A percentile compares a stretch with the other conserved stretches of the same genome.
Conservation (phyloP, 2,888 invertebrate genomes). For the Stenichneumon culpator region DNA sequence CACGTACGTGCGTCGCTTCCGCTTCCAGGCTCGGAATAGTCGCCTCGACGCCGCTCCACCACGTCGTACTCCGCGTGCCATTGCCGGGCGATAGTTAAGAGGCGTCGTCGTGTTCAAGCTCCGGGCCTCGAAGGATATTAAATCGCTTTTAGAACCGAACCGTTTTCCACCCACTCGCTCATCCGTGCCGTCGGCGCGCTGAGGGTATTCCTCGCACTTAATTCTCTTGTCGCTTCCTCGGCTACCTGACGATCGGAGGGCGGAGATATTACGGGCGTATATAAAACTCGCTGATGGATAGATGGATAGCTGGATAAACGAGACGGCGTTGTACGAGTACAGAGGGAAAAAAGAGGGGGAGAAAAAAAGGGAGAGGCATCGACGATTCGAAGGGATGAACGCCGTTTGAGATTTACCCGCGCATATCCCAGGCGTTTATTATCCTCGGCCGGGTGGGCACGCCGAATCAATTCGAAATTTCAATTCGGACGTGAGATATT, state of each 20-base stretch:
- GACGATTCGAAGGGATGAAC: conserved; percentile 3
- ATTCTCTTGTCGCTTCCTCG: conserved; percentile 56
- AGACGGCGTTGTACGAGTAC: conserved; percentile 1
- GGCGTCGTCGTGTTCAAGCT: conserved; percentile 55
- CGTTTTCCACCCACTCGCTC: conserved; percentile 39
- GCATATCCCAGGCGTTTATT: conserved; percentile 45
- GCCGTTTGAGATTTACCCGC: conserved; percentile 35
- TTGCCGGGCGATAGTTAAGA: conserved; percentile 58
- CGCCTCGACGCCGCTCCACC: neutral
- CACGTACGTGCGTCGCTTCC: conserved; percentile 69
- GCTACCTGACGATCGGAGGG: conserved; percentile 22
- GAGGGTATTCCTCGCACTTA: conserved; percentile 45
- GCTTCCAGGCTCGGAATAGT: conserved; percentile 54
- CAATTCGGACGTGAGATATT: conserved; percentile 57
- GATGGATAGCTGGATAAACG: conserved; percentile 51
- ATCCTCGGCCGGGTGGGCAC: conserved; percentile 52
- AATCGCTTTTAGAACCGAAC: conserved; percentile 63
- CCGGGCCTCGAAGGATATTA: conserved; percentile 60
- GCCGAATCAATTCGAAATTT: conserved; percentile 63
- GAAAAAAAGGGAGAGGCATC: conserved; percentile 15
- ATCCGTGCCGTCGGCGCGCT: neutral
- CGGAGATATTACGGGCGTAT: conserved; percentile 31
- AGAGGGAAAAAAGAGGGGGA: conserved; percentile 1
- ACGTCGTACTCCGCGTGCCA: neutral
- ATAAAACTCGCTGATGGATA: conserved; percentile 49